phyloP scores from a whole-genome alignment of 2,113 vertebrate species.

The Theristicus caerulescens region DNA sequence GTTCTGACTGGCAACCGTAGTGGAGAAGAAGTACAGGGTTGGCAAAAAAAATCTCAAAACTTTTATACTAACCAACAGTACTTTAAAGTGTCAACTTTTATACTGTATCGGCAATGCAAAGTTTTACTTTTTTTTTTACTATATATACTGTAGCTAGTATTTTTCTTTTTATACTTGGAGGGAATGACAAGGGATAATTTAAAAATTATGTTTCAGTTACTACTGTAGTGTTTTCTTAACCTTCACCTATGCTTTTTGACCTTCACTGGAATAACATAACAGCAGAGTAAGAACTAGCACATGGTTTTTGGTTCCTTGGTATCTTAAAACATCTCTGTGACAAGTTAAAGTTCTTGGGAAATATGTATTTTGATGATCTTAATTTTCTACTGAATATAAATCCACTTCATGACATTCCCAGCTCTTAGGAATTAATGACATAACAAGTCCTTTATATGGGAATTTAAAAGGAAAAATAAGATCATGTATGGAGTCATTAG shows the following conservation, averaged over 20 bases:
- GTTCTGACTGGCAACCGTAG: background rate
- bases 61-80: background rate
- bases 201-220: background rate
- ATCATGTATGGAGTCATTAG: background rate
- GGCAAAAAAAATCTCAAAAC: background rate
- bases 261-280: background rate
- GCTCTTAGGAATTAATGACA: slow-evolving; percentile 31
- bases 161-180: background rate
- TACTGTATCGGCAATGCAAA: background rate
- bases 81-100: background rate
- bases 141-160: background rate
- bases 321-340: background rate
- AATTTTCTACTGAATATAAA: background rate
- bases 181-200: background rate
- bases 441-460: background rate
- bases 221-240: background rate
- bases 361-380: slow-evolving; percentile 36
- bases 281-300: background rate
- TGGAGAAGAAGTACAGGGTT: background rate
- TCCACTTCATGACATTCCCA: background rate
- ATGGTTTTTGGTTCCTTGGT: background rate
- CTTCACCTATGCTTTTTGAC: background rate
- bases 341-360: slow-evolving; percentile 4
- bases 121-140: background rate
- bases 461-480: background rate